A percentile compares a stretch with the other conserved stretches of the same genome.
phyloP scores from a whole-genome alignment of 2,888 invertebrate genomes.

The Maniola hyperantus region DNA sequence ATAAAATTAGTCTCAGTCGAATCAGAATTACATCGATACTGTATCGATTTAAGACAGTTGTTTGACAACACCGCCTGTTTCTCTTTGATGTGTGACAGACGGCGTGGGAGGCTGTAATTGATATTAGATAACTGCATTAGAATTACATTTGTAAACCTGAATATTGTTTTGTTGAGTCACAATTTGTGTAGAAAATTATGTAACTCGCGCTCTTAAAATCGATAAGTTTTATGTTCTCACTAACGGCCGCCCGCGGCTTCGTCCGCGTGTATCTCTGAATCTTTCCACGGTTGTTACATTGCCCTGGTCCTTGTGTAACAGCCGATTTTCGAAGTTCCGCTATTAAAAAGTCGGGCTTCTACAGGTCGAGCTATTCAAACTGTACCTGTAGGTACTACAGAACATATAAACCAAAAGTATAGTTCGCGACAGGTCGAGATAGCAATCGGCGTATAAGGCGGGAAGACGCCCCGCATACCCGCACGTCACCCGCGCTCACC shows the following conservation, averaged over 20 bases:
- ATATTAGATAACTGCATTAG: slow-evolving; percentile 76
- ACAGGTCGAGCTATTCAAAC: not conserved
- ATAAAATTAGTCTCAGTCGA: slow-evolving; percentile 25
- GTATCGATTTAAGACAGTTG: slow-evolving; percentile 31
- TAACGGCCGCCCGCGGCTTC: slow-evolving; percentile 46
- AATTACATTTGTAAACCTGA: slow-evolving; percentile 64
- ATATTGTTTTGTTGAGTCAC: slow-evolving; percentile 62
- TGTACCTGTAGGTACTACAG: no score
- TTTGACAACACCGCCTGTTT: slow-evolving; percentile 36
- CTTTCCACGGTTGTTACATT: slow-evolving; percentile 27
- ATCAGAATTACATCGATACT: slow-evolving; percentile 29
- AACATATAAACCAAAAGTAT: no score
- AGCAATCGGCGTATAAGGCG: no score
- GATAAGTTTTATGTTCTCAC: slow-evolving; percentile 44
- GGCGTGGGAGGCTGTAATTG: slow-evolving; percentile 70
- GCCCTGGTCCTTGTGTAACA: slow-evolving; percentile 26
- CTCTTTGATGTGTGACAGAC: slow-evolving; percentile 58
- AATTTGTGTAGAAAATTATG: slow-evolving; percentile 47
- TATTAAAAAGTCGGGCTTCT: not conserved
- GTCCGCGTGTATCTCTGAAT: slow-evolving; percentile 40
- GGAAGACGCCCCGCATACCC: no score
- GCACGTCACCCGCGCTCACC: no score
- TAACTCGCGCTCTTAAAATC: slow-evolving; percentile 41
- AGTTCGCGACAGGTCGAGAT: no score
- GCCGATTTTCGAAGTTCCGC: slow-evolving; percentile 17